Evolutionary conservation across 2,797 vertebrate species (phyloP), one percentile per base, ranked within the genome.

Genomic region (Mallotus villosus): DNA sequence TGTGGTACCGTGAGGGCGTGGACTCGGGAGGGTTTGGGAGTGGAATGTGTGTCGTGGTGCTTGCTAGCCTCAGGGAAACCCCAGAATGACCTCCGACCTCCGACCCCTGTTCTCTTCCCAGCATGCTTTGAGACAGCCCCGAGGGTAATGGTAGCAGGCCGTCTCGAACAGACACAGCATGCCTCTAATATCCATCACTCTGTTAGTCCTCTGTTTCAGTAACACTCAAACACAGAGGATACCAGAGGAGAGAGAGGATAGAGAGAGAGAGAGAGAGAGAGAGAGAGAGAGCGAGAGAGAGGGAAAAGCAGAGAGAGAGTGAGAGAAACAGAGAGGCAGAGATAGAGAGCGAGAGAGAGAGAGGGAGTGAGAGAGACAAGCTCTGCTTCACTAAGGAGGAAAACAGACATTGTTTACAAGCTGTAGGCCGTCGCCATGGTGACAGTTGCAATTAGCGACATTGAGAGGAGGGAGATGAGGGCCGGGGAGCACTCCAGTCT

Each of bases 371-470:
- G 88, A 89, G 91, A 91, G 93, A 94, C 92, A 92, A 94, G 93
- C 92, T 91, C 88, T 91, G 92, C 90, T 90, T 88, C 67, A 58
- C 49, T 27, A 57, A 55, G 64, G 72, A 62, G 91, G 90, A 92
- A 92, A 91, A 85, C 87, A 92, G 89, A 91, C 92, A 93, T 93
- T 94, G 94, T 95, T 95, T 94, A 93, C 91, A 93, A 91, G 91
- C 91, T 90, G 88, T 90, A 93, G 91, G 92, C 85, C 91, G 94
- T 96, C 94, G 92, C 94, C 89, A 95, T 94, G 92, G 94, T 88
- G 93, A 95, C 84, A 80, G 93, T 93, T 93, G 94, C 93, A 95
- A 95, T 95, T 95, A 95, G 94, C 92, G 88, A 92, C 91, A 93
- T 92, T 89, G 91, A 92, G 92, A 90, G 92, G 89, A 83, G 92